Evolutionary conservation across 2,888 invertebrate genomes (phyloP), one percentile per base, ranked within the genome.

Genomic region (Chloroclystis v-ata): DNA sequence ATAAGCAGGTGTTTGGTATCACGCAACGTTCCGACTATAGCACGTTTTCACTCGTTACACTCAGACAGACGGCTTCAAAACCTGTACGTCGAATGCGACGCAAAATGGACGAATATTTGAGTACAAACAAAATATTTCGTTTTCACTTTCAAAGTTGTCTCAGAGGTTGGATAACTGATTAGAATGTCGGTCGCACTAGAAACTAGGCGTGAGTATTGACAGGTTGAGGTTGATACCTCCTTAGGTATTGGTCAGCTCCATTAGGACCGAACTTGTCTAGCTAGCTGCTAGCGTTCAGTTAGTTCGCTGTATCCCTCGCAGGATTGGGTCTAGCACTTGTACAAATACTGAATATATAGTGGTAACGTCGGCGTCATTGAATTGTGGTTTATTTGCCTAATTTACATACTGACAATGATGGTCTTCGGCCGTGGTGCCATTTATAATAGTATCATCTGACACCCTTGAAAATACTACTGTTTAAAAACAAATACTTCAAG

Each of bases 101-200:
- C 67, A 62, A 78, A 80, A 74, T 75, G 70, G 55, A 70, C 75
- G 74, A 80, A 78, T 80, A 77, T 81, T 80, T 78, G 76, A 76
- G 74, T 73, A 68, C 70, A 79, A 78, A 77, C 72, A 72, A 29
- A 69, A 78, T 70, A 60, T 67, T 69, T 63, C 68, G 75, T 70
- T 83, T 82, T 81, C 78, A 77, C 77, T 80, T 78, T 72, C 63
- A 65, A 35, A 61, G 63, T 62, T 54, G 57, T 63, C 61, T 57
- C 58, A 49, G 49, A 55, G 57, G 64, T 70, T 72, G 66, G 61
- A 69, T 73, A 66, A 68, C 53, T 45, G 43, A 61, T 55, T 51
- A 47, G 45, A 50, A 50, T 43, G 33, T 43, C 20, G 33, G 35
- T 11, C 10, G 40, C 10, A 11, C 35, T 35, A 5, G 20, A 10